Conservation (phyloP, 2,797 vertebrate species). For the Cryptoprocta ferox region DNA sequence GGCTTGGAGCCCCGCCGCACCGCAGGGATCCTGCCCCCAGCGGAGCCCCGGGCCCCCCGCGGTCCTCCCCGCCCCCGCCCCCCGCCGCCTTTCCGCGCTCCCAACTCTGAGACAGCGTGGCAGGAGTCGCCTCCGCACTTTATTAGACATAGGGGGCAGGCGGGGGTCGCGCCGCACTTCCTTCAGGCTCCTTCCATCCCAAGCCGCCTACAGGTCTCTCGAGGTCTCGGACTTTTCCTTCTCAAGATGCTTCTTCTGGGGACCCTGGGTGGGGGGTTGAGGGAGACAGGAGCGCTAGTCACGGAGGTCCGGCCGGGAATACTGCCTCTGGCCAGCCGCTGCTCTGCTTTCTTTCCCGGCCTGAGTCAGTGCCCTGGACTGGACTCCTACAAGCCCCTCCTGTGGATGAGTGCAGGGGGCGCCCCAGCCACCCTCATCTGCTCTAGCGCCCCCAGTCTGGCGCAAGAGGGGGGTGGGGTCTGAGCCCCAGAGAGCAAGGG, state of each 20-base stretch:
- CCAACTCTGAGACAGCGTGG: neutral
- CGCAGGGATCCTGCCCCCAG: accelerated
- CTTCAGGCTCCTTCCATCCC: neutral
- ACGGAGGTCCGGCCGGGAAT: neutral
- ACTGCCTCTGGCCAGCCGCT: neutral
- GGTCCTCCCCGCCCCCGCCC: too few relatives aligned
- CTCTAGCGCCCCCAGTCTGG: neutral
- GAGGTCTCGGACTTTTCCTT: slow-evolving; percentile 85
- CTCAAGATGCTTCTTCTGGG: slow-evolving; percentile 93
- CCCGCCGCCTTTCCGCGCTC: neutral
- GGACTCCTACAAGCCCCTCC: neutral
- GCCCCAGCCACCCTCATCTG: neutral
- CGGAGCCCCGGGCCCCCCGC: neutral
- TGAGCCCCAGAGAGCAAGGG: neutral
- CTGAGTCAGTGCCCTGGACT: neutral
- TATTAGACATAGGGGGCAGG: slow-evolving; percentile 55
- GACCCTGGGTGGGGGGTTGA: slow-evolving; percentile 88
- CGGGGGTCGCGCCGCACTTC: neutral
- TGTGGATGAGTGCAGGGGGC: neutral
- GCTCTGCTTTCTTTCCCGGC: neutral
- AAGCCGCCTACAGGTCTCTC: slow-evolving; percentile 80
- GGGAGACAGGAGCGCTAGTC: neutral
- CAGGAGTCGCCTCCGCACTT: slow-evolving; percentile 26
- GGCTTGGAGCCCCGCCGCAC: accelerated
- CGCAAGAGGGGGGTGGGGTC: neutral